phyloP scores from a whole-genome alignment of 2,888 invertebrate genomes.

The Nemapogon koenigi region DNA sequence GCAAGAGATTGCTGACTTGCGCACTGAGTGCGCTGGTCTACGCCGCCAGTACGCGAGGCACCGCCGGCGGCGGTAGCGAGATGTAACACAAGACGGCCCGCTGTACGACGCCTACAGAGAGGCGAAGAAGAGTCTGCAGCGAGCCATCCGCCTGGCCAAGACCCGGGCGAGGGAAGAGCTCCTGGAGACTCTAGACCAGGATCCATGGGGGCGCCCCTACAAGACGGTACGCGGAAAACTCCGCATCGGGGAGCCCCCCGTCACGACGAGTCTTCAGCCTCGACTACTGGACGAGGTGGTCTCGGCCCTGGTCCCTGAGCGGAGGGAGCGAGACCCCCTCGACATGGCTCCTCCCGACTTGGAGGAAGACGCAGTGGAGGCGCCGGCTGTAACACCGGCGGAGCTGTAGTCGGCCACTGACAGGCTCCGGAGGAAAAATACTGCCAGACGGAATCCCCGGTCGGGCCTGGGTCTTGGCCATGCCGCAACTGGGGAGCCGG shows the following conservation, averaged over 20 bases:
- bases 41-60: slow-evolving; percentile 2
- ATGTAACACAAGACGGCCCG: background rate
- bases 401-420: background rate
- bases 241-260: background rate
- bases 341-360: background rate
- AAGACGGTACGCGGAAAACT: background rate
- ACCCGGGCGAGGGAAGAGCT: background rate
- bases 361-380: background rate
- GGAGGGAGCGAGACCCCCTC: background rate
- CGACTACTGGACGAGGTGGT: background rate
- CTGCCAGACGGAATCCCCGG: slow-evolving; percentile 9
- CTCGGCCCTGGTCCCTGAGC: slow-evolving; percentile 1
- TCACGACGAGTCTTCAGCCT: slow-evolving; percentile 4
- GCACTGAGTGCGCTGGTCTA: background rate
- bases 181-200: slow-evolving; percentile 2
- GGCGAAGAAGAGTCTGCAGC: background rate
- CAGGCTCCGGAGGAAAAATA: background rate
- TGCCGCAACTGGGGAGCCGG: background rate
- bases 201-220: slow-evolving; percentile 5
- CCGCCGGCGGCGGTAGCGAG: background rate
- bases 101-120: background rate
- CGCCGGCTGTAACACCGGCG: background rate
- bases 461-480: background rate
- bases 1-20: background rate
- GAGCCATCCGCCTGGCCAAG: background rate